These are phyloP conservation scores for Ophion ellenae DNA, from an alignment of 2,888 invertebrate species.

Conservation along the genomic window DNA sequence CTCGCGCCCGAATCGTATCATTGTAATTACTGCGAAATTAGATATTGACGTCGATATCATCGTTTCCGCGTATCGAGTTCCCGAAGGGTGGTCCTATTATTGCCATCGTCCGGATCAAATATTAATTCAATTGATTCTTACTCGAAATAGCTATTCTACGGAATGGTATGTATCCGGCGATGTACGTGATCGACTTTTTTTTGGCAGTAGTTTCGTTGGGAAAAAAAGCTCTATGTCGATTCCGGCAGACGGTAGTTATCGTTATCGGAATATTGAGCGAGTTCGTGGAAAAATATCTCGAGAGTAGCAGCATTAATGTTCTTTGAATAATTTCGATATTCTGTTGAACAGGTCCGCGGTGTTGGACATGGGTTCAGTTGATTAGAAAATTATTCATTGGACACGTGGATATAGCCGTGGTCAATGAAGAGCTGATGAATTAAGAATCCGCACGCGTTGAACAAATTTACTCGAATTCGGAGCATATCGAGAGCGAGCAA, in stretches of 20 bases:
- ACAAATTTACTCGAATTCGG: not conserved
- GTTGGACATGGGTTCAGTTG: not conserved
- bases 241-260: not conserved
- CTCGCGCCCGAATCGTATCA: not conserved
- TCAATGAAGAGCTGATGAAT: not conserved
- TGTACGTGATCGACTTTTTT: not conserved
- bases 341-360: not conserved
- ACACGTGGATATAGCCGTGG: not conserved
- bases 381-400: not conserved
- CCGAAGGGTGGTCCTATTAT: not conserved
- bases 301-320: not conserved
- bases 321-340: not conserved
- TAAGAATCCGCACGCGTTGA: not conserved
- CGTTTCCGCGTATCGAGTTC: not conserved
- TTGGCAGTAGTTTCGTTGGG: not conserved
- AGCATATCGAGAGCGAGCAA: not conserved
- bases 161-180: not conserved
- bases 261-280: not conserved
- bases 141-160: not conserved
- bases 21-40: not conserved
- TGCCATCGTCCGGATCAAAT: not conserved
- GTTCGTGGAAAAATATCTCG: not conserved
- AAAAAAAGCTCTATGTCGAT: not conserved
- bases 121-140: not conserved
- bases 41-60: not conserved